phyloP scores from a whole-genome alignment of 92 coral and sea anemone species.

The Heteractis magnifica region DNA sequence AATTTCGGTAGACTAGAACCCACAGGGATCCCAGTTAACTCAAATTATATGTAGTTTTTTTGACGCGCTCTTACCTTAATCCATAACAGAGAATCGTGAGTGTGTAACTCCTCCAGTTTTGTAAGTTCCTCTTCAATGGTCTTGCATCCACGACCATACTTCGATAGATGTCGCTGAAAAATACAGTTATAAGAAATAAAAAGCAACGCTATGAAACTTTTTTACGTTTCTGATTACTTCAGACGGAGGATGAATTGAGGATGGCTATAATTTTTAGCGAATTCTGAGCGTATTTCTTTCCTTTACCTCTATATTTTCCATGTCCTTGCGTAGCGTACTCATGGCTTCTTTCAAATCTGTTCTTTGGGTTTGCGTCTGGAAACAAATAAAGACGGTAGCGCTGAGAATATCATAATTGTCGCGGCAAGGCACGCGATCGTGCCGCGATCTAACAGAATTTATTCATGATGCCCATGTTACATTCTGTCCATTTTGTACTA shows the following conservation, averaged over 20 bases:
- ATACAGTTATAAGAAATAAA: neutral
- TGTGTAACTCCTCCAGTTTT: conserved; percentile 64
- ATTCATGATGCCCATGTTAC: too few species aligned
- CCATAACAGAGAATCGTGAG: conserved; percentile 73
- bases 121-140: conserved; percentile 73
- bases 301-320: conserved; percentile 70
- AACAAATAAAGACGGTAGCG: neutral
- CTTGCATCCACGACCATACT: conserved; percentile 68
- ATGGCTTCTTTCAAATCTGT: conserved; percentile 70
- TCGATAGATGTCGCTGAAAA: conserved; percentile 61
- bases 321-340: conserved; percentile 53
- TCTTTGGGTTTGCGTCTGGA: conserved; percentile 56
- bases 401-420: neutral
- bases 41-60: too few species aligned
- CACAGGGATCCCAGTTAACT: neutral
- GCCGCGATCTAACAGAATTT: too few species aligned
- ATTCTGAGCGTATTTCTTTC: neutral
- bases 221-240: neutral
- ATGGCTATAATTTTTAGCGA: neutral
- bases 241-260: neutral
- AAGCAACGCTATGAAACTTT: neutral
- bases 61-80: conserved; percentile 46
- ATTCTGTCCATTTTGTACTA: too few species aligned
- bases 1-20: neutral
- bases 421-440: neutral